Evolutionary conservation across 2,888 invertebrate genomes (phyloP), one percentile per base, ranked within the genome.

Genomic region (Eupithecia dodoneata): DNA sequence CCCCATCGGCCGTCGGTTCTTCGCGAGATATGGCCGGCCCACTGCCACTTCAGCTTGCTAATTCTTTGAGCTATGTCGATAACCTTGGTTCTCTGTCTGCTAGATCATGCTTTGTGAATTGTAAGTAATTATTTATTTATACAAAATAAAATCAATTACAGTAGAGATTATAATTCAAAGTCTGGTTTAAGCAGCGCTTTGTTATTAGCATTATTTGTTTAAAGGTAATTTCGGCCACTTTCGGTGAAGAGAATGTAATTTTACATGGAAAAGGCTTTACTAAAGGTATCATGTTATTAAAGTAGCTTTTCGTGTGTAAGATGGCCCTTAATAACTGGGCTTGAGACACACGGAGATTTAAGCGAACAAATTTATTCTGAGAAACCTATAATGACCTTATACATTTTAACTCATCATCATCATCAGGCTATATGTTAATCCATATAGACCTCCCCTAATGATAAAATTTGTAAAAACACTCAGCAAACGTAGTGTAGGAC

Each of bases 241-340:
- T 74, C 41, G 72, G 74, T 71, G 76, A 79, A 76, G 76, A 44
- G 73, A 41, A 49, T 71, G 76, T 74, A 76, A 59, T 75, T 76
- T 79, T 76, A 79, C 79, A 76, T 74, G 79, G 79, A 83, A 82
- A 82, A 70, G 70, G 70, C 18, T 81, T 59, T 83, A 83, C 83
- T 87, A 86, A 75, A 79, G 84, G 83, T 85, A 89, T 87, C 87
- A 87, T 86, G 84, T 87, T 87, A 86, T 88, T 88, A 88, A 47
- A 73, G 72, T 74, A 80, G 82, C 85, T 84, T 87, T 85, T 81
- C 81, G 83, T 80, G 73, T 81, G 80, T 73, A 77, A 49, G 78
- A 75, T 80, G n/a, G 72, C 78, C 18, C 66, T 15, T 66, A 66
- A 41, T 65, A 65, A 65, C 41, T 41, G 9, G 10, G n/a, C 15